These are phyloP conservation scores for Otus scops DNA, from an alignment of 2,797 vertebrate species.

Conservation along the genomic window DNA sequence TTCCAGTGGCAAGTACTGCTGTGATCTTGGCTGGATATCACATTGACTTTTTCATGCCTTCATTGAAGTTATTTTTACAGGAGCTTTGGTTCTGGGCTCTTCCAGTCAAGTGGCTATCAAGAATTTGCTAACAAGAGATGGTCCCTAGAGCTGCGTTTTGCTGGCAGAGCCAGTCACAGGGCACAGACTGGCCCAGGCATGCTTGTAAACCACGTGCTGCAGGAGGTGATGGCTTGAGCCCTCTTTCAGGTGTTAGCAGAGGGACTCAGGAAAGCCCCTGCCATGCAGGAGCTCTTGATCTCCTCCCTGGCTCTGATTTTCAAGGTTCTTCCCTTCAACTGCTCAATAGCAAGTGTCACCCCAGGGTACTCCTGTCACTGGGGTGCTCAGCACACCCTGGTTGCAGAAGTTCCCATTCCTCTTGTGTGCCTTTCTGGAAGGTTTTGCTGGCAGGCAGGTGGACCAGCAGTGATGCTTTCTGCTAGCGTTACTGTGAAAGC, in stretches of 20 bases:
- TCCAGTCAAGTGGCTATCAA: neutral
- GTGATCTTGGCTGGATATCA: neutral
- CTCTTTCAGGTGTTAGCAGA: neutral
- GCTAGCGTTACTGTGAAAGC: neutral
- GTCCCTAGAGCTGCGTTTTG: neutral
- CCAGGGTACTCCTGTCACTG: rapidly evolving
- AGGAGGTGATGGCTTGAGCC: neutral
- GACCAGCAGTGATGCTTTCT: neutral
- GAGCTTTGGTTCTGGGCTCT: neutral
- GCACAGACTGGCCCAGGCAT: neutral
- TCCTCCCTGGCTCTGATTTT: neutral
- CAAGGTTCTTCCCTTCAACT: neutral
- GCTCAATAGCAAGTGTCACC: neutral
- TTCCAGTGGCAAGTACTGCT: neutral
- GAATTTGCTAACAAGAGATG: neutral
- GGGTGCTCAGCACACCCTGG: neutral
- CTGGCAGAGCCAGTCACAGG: neutral
- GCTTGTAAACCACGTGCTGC: rapidly evolving
- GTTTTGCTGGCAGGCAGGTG: neutral
- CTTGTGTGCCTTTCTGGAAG: neutral
- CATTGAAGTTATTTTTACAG: neutral
- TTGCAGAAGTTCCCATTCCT: neutral
- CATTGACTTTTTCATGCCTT: neutral
- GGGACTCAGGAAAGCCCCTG: neutral
- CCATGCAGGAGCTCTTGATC: neutral